Evolutionary conservation across 1,140 invertebrate species (phyloP), one percentile per base, ranked within the genome.

Genomic region (Sitophilus oryzae): DNA sequence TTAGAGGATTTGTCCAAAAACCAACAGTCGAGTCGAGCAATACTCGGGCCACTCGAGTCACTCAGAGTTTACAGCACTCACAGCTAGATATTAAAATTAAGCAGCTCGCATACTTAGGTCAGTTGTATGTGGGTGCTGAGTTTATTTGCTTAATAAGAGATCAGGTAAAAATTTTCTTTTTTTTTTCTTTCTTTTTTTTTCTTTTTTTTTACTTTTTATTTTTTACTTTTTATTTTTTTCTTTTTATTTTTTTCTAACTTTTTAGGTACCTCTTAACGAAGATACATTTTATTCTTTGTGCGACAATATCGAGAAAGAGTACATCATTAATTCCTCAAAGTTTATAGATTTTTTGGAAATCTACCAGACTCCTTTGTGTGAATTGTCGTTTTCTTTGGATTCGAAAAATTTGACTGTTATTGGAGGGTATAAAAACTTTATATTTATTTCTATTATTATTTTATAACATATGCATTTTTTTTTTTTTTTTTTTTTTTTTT

Each of bases 91-190:
- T 53, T 5, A 45, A 46, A 20, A 44, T 25, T 21, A 20, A 58
- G n/a, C 36, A 53, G 34, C 38, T 59, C 14, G 41, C 42, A 15
- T 59, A 55, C 35, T 35, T 59, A 14, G 10, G 16, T 19, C 48
- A 47, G 23, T 30, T 59, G n/a, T 52, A 59, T 34, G 30, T 59
- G n/a, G 52, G 35, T 6, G 20, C 52, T 16, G 58, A 59, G 36
- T 22, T 59, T 14, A 49, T 52, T 20, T 55, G 46, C 45, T 46
- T 59, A 16, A 22, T 55, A 11, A 59, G 46, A 44, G 35, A 50
- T 40, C 47, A 49, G 18, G 46, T 36, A 37, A 30, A n/a, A 30
- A 41, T 14, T 15, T 15, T 41, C 9, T 2, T 15, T 22, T 21
- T 23, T 0, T 45, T 45, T 22, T 34, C 6, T 34, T 8, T 34